phyloP scores from a whole-genome alignment of 1,140 invertebrate genomes.

The Bombus soroeensis region DNA sequence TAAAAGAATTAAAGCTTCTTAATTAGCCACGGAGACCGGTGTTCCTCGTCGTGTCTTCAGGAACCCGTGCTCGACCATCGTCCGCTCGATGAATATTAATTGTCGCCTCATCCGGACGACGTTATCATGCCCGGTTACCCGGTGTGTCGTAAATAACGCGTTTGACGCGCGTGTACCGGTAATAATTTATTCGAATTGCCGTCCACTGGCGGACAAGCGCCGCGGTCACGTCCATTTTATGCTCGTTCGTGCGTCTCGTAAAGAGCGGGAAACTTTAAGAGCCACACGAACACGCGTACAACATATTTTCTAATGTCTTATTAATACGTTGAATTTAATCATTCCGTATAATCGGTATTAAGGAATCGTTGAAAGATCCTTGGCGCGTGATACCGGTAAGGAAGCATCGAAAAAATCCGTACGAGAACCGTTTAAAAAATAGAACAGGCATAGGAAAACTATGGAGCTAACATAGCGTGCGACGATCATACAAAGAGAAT shows the following conservation, averaged over 20 bases:
- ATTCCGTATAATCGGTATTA: not conserved
- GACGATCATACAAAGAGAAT: not conserved
- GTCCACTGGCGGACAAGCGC: not conserved
- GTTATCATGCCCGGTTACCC: not conserved
- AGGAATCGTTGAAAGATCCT: no score
- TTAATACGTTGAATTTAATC: not conserved
- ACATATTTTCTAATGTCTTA: not conserved
- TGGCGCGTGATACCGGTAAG: no score
- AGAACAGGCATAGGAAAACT: not conserved
- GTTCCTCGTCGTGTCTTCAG: not conserved
- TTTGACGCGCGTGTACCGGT: not conserved
- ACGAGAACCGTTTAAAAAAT: not conserved
- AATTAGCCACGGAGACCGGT: constrained; percentile 49
- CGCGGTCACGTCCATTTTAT: not conserved
- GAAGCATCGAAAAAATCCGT: not conserved
- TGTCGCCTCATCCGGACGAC: not conserved
- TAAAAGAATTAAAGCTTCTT: constrained; percentile 51
- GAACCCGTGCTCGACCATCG: not conserved
- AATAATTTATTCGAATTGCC: constrained; percentile 8
- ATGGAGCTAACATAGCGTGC: not conserved
- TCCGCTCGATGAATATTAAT: constrained; percentile 34
- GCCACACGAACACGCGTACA: not conserved
- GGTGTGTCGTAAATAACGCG: constrained; percentile 12
- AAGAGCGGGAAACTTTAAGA: not conserved
- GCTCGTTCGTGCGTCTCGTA: not conserved